Conservation (phyloP, 2,797 vertebrate species). For the Neomorphus geoffroyi region DNA sequence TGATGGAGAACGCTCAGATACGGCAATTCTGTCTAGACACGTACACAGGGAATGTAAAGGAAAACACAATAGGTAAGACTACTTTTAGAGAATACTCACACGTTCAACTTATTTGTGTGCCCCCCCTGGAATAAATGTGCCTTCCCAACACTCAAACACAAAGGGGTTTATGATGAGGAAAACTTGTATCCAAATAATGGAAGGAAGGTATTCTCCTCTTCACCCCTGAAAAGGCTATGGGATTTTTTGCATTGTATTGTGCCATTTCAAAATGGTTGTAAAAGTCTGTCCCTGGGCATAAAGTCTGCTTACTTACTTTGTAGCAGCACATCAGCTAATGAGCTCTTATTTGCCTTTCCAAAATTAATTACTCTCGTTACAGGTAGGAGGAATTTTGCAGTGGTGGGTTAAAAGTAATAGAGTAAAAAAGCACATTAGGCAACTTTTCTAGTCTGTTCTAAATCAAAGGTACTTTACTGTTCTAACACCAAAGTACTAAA, state of each 20-base stretch:
- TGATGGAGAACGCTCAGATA: background rate
- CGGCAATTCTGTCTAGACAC: background rate
- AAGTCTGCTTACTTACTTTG: constrained; percentile 34
- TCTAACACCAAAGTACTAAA: background rate
- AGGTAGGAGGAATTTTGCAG: constrained; percentile 46
- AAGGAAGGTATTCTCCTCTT: background rate
- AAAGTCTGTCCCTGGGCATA: constrained; percentile 20
- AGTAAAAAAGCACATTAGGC: constrained; percentile 11
- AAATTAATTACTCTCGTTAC: constrained; percentile 48
- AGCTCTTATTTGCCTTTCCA: constrained; percentile 57
- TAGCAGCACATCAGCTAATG: constrained; percentile 38
- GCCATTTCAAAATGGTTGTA: constrained; percentile 31
- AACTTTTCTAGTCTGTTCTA: constrained; percentile 32
- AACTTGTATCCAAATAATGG: background rate
- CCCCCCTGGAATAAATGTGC: background rate
- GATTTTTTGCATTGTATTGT: constrained; percentile 2
- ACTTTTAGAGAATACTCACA: background rate
- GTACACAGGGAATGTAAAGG: background rate
- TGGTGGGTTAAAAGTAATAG: constrained; percentile 26
- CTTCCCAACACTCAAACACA: background rate
- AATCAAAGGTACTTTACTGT: constrained; percentile 23
- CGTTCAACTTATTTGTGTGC: background rate
- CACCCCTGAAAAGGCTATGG: background rate
- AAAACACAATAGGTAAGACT: background rate
- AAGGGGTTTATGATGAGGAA: background rate